Evolutionary conservation across 2,797 vertebrate species (phyloP), one percentile per base, ranked within the genome.

Genomic region (Pipistrellus kuhlii): DNA sequence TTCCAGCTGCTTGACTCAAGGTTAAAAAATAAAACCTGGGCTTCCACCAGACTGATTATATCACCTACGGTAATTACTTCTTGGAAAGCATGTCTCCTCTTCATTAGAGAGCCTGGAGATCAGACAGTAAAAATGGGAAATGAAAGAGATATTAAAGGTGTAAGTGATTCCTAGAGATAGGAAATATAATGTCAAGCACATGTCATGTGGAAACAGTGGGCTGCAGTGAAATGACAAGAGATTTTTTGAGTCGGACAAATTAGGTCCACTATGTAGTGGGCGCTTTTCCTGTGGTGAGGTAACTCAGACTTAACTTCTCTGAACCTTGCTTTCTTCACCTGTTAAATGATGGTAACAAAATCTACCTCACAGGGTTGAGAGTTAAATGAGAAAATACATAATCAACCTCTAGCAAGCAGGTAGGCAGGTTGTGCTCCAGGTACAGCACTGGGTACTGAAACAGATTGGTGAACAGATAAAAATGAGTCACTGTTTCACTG

Each of bases 11-110:
- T 92, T 94, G 32, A 62, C 82, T 94, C 91, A 93, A 88, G 66
- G 82, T 95, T 93, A 92, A 94, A 96, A 96, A 96, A 85, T 85
- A 94, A 95, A 96, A 86, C 51, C 27, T 41, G 72, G 85, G 44
- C 90, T 73, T 93, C 35, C 62, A 85, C 59, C 59, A 95, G 87
- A 32, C 78, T 78, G 66, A 68, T 93, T 94, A 73, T 90, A 80
- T 88, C 88, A 73, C 77, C 53, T 51, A 90, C 71, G 23, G 0
- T 94, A 88, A 93, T 90, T 92, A 72, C 71, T 83, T 88, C 83
- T 78, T 94, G 94, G 94, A 95, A 97, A 96, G 77, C 75, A 55
- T 20, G 35, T 85, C 72, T 82, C 62, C 30, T 71, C 69, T 92
- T 95, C 85, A 68, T 85, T 93, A 85, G 59, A 88, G 94, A 93